These are phyloP conservation scores for Conus canariensis DNA, from an alignment of 2,888 invertebrate genomes.

Conservation along the genomic window DNA sequence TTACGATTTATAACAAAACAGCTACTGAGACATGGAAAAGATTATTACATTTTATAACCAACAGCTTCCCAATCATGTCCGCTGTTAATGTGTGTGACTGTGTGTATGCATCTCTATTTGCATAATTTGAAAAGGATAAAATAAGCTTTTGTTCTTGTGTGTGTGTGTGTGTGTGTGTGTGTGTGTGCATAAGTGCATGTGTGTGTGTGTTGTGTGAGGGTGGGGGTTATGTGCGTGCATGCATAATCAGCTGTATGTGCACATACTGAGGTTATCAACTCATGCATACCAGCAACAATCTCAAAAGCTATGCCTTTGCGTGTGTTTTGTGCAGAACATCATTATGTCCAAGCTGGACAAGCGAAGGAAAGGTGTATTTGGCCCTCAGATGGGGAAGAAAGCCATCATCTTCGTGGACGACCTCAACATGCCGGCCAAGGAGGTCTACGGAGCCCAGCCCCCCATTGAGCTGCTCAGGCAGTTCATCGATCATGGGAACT, in stretches of 20 bases:
- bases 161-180: neutral
- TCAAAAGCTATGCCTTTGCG: too few species aligned
- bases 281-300: too few species aligned
- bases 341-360: constrained; percentile 80
- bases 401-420: constrained; percentile 93
- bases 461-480: constrained; percentile 90
- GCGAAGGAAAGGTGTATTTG: constrained; percentile 86
- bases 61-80: too few species aligned
- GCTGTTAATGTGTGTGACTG: neutral
- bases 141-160: too few species aligned
- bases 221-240: neutral
- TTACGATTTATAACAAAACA: too few species aligned
- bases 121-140: too few species aligned
- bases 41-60: too few species aligned
- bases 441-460: constrained; percentile 91
- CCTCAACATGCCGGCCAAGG: constrained; percentile 90
- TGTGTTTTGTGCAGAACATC: constrained; percentile 75
- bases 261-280: too few species aligned
- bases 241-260: too few species aligned
- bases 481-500: constrained; percentile 90
- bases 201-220: neutral
- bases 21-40: too few species aligned
- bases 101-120: neutral
- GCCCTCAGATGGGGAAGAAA: constrained; percentile 87
- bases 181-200: neutral